A percentile compares a stretch with the other conserved stretches of the same genome.
Evolutionary conservation across 2,113 vertebrate genomes (phyloP).

Genomic region (Cyphomyrus plagiostoma): DNA sequence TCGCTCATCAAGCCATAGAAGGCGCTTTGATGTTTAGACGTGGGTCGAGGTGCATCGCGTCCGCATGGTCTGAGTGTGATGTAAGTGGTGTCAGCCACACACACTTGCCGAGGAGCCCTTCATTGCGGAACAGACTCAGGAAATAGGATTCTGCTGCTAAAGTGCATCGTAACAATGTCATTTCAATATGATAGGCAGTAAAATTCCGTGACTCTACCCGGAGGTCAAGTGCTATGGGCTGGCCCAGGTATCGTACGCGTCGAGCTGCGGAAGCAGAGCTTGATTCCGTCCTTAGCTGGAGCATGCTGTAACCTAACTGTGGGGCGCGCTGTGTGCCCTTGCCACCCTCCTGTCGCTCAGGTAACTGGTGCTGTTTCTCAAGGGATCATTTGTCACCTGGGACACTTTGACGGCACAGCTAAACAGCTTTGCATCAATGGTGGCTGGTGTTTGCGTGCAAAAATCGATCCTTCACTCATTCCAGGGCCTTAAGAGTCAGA

Average conservation of each 20-base stretch:
- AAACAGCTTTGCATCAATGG: constrained; percentile 49
- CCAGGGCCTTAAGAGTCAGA: constrained; percentile 33
- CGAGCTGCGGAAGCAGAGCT: background rate
- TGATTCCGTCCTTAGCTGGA: background rate
- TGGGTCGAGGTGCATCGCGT: background rate
- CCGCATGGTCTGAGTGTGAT: background rate
- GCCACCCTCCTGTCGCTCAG: constrained; percentile 10
- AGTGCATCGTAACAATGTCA: background rate
- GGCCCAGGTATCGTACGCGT: background rate
- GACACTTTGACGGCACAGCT: constrained; percentile 30
- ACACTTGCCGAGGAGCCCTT: background rate
- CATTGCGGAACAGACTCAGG: too few species aligned
- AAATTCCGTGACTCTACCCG: background rate
- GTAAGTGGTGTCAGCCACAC: background rate
- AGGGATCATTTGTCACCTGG: constrained; percentile 33
- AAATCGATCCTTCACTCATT: constrained; percentile 51
- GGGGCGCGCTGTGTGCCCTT: background rate
- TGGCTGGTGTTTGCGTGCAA: constrained; percentile 41
- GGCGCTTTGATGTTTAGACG: background rate
- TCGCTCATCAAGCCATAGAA: background rate
- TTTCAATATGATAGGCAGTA: too few species aligned
- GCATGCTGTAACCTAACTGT: background rate
- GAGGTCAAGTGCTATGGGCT: background rate
- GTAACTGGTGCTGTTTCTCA: constrained; percentile 25
- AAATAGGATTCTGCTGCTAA: background rate